Conservation (phyloP, 2,888 invertebrate species). For the Girardia tigrina region DNA sequence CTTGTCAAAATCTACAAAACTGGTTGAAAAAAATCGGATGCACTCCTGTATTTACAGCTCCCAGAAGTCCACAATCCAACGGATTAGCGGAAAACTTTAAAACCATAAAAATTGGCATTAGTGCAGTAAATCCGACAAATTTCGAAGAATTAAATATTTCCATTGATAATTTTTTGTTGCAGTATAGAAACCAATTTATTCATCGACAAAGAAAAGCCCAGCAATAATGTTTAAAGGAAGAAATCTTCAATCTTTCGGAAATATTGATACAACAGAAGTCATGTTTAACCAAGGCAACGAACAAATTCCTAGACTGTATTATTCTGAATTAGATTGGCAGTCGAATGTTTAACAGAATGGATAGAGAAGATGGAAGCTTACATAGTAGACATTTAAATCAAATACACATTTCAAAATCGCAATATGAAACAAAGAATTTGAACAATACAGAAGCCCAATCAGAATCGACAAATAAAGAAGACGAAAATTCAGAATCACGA, state of each 20-base stretch:
- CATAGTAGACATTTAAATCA: no score
- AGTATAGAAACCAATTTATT: slow-evolving; percentile 8
- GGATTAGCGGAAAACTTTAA: background rate
- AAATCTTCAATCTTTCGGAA: slow-evolving; percentile 16
- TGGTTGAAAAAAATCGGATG: slow-evolving; percentile 15
- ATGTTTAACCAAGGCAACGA: slow-evolving; percentile 20
- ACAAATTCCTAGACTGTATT: background rate
- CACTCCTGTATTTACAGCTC: background rate
- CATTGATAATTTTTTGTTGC: slow-evolving; percentile 24
- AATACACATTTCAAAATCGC: no score
- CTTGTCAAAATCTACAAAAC: background rate
- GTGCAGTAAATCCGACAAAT: background rate
- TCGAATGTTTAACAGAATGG: no score
- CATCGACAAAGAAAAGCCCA: slow-evolving; percentile 3
- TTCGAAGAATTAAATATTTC: slow-evolving; percentile 11
- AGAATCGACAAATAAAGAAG: no score
- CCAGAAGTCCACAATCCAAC: background rate
- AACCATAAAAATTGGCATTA: slow-evolving; percentile 1
- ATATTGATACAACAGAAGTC: slow-evolving; percentile 6
- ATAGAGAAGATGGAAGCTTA: no score
- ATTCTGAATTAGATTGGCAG: background rate
- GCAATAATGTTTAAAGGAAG: slow-evolving; percentile 27
- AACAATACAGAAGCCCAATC: no score
- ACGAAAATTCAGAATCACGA: no score
- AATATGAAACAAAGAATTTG: no score